Percentiles rank a stretch among this genome's conserved stretches.
These are phyloP conservation scores for Tokudaia muenninki DNA, from an alignment of 2,797 vertebrate genomes.

Conservation along the genomic window DNA sequence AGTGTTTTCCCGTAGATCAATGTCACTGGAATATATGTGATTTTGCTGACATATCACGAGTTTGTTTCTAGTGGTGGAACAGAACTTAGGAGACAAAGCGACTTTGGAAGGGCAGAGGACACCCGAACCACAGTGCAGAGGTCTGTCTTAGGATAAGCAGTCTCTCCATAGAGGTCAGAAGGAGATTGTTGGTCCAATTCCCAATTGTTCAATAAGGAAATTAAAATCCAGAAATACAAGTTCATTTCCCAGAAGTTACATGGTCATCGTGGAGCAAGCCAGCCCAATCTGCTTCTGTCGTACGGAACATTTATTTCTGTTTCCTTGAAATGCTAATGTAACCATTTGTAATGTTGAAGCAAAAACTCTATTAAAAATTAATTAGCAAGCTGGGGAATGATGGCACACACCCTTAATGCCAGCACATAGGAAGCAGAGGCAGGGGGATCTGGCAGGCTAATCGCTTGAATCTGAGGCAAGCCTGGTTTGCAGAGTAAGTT, in stretches of 20 bases:
- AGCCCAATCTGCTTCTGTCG: not conserved
- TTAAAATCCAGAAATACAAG: not conserved
- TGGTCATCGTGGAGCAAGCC: not conserved
- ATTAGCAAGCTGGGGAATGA: not conserved
- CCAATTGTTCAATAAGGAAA: not conserved
- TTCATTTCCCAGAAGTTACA: not conserved
- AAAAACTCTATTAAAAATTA: constrained; percentile 15
- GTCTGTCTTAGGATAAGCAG: not conserved
- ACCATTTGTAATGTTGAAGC: not conserved
- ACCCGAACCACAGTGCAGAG: not conserved
- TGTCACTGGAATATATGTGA: not conserved
- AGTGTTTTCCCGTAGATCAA: not conserved
- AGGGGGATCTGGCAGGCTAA: not conserved
- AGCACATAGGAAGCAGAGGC: not conserved
- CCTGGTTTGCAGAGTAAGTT: not conserved
- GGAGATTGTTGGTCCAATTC: not conserved
- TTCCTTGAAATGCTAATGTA: constrained; percentile 7
- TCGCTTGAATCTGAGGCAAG: not conserved
- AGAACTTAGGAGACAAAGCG: not conserved
- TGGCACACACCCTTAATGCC: not conserved
- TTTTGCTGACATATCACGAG: not conserved
- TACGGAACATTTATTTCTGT: not conserved
- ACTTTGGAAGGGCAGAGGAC: not conserved
- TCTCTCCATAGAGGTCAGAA: not conserved
- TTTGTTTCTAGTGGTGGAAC: not conserved